These are phyloP conservation scores for Dugesia japonica DNA, from an alignment of 2,888 invertebrate genomes.

Conservation along the genomic window DNA sequence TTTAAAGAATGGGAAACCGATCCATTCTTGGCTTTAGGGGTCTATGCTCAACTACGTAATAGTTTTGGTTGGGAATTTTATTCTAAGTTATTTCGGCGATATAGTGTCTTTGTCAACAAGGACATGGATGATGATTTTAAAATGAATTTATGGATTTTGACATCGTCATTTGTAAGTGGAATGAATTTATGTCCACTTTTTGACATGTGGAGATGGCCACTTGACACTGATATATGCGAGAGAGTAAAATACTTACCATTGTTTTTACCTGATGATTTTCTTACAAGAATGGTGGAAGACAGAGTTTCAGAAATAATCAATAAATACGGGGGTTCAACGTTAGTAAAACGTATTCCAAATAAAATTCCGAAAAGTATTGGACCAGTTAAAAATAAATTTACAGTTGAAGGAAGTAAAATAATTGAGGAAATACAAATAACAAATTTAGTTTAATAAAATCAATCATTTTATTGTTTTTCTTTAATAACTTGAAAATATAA, in stretches of 20 bases:
- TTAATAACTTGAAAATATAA: too few species aligned
- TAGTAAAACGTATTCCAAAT: neutral
- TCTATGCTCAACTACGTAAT: slow-evolving; percentile 37
- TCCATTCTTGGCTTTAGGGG: slow-evolving; percentile 36
- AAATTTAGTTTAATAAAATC: too few species aligned
- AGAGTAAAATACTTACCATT: neutral
- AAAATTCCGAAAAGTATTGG: neutral
- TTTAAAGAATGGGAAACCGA: slow-evolving; percentile 36
- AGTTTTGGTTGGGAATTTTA: slow-evolving; percentile 37
- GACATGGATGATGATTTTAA: neutral
- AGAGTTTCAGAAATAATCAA: neutral
- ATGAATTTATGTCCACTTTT: slow-evolving; percentile 36
- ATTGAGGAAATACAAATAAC: neutral
- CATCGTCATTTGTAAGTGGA: neutral
- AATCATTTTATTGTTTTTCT: too few species aligned
- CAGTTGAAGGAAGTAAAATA: neutral
- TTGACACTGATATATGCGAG: neutral
- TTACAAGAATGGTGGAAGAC: slow-evolving; percentile 2
- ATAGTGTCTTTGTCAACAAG: neutral
- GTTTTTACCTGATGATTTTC: slow-evolving; percentile 24
- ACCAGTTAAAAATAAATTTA: neutral
- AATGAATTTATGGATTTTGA: neutral
- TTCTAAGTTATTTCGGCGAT: neutral
- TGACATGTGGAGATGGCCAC: slow-evolving; percentile 37
- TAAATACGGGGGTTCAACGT: neutral